Percentiles rank a stretch among this genome's conserved stretches.
Evolutionary conservation across 2,888 invertebrate species (phyloP).

Genomic region (Drosophila mulleri): DNA sequence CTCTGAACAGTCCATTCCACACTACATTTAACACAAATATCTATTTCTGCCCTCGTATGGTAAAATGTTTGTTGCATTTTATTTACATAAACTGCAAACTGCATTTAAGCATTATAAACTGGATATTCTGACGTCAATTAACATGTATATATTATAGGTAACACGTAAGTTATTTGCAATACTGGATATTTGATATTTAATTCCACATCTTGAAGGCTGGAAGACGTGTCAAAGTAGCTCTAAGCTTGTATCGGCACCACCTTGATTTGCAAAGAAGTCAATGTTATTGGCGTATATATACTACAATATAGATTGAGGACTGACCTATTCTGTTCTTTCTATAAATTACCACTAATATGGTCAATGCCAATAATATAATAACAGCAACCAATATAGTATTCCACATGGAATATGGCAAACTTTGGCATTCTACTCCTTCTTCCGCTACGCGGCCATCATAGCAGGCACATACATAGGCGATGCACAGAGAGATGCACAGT

Average conservation of each 20-base stretch:
- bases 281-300: neutral
- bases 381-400: neutral
- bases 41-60: neutral
- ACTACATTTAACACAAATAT: neutral
- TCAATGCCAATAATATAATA: neutral
- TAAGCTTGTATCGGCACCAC: neutral
- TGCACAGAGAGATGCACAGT: conserved; percentile 48
- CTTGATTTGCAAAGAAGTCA: neutral
- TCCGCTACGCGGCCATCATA: conserved; percentile 26
- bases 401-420: neutral
- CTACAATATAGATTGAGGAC: neutral
- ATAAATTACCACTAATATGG: neutral
- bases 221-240: neutral
- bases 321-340: neutral
- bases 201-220: neutral
- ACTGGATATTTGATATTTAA: neutral
- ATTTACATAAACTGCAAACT: neutral
- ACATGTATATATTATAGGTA: neutral
- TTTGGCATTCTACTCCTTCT: conserved; percentile 34
- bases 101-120: neutral
- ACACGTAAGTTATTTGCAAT: neutral
- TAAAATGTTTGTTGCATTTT: neutral
- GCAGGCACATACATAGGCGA: conserved; percentile 51
- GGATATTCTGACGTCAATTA: neutral
- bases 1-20: too few relatives aligned